These are phyloP conservation scores for Clusia tigrina DNA, from an alignment of 2,888 invertebrate species.

Conservation along the genomic window DNA sequence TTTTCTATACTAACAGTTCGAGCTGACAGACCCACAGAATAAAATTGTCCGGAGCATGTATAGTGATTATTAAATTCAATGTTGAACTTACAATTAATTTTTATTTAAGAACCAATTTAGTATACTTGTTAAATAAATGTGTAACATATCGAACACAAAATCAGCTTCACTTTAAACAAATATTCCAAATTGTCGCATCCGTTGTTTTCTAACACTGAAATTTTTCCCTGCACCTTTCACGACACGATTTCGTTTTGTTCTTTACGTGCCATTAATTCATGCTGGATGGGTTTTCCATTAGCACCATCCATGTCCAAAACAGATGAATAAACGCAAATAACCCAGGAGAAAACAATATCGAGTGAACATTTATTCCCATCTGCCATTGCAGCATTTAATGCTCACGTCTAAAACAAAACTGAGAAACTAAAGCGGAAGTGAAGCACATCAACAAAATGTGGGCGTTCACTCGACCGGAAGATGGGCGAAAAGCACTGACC, in stretches of 20 bases:
- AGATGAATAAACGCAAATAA: constrained; percentile 18
- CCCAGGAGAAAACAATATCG: neutral
- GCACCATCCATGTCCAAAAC: constrained; percentile 24
- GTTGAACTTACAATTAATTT: too few relatives aligned
- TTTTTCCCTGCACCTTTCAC: neutral
- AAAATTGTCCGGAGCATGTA: too few relatives aligned
- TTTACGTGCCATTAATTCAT: constrained; percentile 30
- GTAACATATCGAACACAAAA: neutral
- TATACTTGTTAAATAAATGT: too few relatives aligned
- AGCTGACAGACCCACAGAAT: too few relatives aligned
- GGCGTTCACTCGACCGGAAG: constrained; percentile 3
- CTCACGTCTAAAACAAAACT: constrained; percentile 7
- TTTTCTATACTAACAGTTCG: too few relatives aligned
- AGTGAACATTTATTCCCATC: neutral
- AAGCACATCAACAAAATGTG: constrained; percentile 1
- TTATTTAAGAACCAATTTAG: too few relatives aligned
- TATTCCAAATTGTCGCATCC: neutral
- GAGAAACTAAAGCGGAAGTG: neutral
- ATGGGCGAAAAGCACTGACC: neutral
- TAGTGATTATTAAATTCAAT: too few relatives aligned
- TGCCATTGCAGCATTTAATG: constrained; percentile 1
- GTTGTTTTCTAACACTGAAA: neutral
- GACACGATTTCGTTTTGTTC: neutral
- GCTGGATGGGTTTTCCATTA: constrained; percentile 32
- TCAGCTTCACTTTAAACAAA: neutral